Percentiles rank a stretch among this genome's conserved stretches.
These are phyloP conservation scores for Poecile montanus DNA, from an alignment of 2,797 vertebrate genomes.

Conservation along the genomic window DNA sequence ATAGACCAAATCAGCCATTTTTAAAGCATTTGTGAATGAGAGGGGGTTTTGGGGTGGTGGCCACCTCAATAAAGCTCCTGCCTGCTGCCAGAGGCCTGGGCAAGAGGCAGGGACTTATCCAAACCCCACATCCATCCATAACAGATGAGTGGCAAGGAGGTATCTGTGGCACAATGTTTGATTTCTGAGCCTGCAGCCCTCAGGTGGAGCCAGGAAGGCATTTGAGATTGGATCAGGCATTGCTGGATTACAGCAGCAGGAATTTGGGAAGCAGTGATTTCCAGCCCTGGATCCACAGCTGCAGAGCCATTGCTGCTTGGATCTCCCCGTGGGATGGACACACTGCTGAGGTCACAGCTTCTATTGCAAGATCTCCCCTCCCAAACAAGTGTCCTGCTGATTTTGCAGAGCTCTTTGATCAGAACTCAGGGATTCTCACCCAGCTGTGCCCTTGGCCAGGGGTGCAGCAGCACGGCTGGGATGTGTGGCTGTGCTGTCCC, in stretches of 20 bases:
- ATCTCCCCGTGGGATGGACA: background rate
- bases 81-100: background rate
- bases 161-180: background rate
- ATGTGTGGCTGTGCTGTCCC: accelerated
- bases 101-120: background rate
- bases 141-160: background rate
- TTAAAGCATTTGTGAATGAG: background rate
- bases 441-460: background rate
- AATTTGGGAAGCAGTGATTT: background rate
- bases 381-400: background rate
- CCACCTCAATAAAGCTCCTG: background rate
- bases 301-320: background rate
- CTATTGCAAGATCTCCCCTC: background rate
- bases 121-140: background rate
- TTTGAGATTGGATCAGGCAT: background rate
- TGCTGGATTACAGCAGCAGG: too few relatives aligned
- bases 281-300: background rate
- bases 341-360: background rate
- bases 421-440: background rate
- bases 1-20: background rate
- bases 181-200: background rate
- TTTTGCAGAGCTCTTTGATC: background rate
- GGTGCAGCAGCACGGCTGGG: background rate
- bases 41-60: background rate
- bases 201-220: background rate